Base-by-base conservation (phyloP, 2,888 invertebrate genomes). In the Archaeoteleia sp. region DNA sequence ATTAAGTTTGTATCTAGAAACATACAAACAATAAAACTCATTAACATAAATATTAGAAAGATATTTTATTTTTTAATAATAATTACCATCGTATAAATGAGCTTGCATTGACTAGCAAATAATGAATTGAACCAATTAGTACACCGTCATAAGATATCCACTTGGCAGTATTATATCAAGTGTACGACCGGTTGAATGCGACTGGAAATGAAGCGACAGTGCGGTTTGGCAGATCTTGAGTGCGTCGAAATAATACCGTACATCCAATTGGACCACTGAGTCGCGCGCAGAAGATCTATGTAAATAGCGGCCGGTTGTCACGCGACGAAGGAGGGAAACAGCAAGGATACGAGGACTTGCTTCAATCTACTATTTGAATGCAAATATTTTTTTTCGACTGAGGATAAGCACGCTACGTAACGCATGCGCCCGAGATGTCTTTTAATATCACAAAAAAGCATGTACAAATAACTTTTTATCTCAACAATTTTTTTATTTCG, bases 351-450 rank as follows among this genome's bases (percentile, higher is more conserved):
- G 72, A 66, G 70, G 17, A 32, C 51, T 62, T 37, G 8, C 25
- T 35, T 35, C 57, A 34, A 40, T 71, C 71, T 74, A 74, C 78
- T 74, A 73, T 77, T 70, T 73, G 74, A 75, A 78, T 75, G 78
- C 75, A 79, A 79, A 81, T 79, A 78, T 76, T 81, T 79, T 76
- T 58, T 55, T 55, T 23, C 35, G 1, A 32, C 29, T n/a, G 25
- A n/a, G 62, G 54, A 54, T 62, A 48, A 45, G 45, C 45, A 27
- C 37, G 10, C 62, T 37, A 63, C n/a, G n/a, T n/a, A n/a, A n/a
- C n/a, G n/a, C n/a, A n/a, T n/a, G n/a, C n/a, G n/a, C n/a, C n/a
- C n/a, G n/a, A n/a, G n/a, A n/a, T n/a, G n/a, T n/a, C n/a, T n/a
- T n/a, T n/a, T n/a, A n/a, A n/a, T n/a, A n/a, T n/a, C n/a, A n/a